Evolutionary conservation across 1,140 invertebrate species (phyloP).

Genomic region (Monochamus saltuarius): DNA sequence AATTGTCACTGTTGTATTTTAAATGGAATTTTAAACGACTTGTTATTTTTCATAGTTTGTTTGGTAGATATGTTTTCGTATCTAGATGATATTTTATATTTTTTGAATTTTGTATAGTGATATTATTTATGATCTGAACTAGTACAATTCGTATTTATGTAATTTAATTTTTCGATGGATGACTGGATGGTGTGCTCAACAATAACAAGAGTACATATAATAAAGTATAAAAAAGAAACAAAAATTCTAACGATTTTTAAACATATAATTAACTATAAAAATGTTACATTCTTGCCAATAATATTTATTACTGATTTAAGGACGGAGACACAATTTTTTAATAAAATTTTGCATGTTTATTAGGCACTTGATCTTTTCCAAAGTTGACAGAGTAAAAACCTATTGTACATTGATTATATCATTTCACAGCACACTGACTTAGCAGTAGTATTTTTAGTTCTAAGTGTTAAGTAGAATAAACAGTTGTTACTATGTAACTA

Average conservation of each 20-base stretch:
- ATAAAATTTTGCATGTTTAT: conserved; percentile 41
- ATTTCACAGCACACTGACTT: conserved; percentile 50
- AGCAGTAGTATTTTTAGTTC: conserved; percentile 39
- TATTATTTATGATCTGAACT: conserved; percentile 20
- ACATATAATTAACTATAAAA: conserved; percentile 4
- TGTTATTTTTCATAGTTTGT: conserved; percentile 5
- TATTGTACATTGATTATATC: conserved; percentile 40
- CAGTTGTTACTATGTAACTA: conserved; percentile 68
- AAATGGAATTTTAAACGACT: conserved; percentile 2
- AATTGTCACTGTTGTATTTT: conserved; percentile 1
- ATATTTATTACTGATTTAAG: conserved; percentile 32
- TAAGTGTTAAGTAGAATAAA: conserved; percentile 44
- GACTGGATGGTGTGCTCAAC: conserved; percentile 7
- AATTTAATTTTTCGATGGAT: not conserved
- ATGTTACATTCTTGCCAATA: conserved; percentile 29
- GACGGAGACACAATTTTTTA: conserved; percentile 35
- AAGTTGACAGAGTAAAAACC: conserved; percentile 28
- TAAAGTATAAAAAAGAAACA: conserved; percentile 16
- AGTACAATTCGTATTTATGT: conserved; percentile 15
- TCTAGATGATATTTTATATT: conserved; percentile 11
- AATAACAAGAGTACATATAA: not conserved
- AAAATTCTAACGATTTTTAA: conserved; percentile 25
- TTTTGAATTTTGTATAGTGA: conserved; percentile 11
- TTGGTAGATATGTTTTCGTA: conserved; percentile 15
- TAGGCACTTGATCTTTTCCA: conserved; percentile 40